These are phyloP conservation scores for Himalopsyche japonica DNA, from an alignment of 2,888 invertebrate species.

Conservation along the genomic window DNA sequence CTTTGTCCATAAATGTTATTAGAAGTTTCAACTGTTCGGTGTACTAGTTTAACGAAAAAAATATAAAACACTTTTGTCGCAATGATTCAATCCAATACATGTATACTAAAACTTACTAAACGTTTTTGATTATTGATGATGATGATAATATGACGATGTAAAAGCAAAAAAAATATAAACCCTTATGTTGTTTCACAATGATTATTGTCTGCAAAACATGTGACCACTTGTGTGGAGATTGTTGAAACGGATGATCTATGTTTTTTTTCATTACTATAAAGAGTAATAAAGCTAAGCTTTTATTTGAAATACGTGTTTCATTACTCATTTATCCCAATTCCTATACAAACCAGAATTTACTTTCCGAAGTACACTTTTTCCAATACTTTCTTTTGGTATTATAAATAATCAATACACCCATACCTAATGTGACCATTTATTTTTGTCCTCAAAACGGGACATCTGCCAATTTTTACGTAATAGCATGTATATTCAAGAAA, in stretches of 20 bases:
- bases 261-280: conserved; percentile 68
- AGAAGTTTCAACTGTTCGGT: conserved; percentile 58
- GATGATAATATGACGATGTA: conserved; percentile 26
- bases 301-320: conserved; percentile 63
- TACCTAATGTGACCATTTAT: too few species aligned
- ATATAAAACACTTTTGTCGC: conserved; percentile 50
- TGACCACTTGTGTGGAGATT: conserved; percentile 45
- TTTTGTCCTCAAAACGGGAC: too few species aligned
- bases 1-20: conserved; percentile 61
- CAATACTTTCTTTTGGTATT: too few species aligned
- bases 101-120: conserved; percentile 37
- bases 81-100: conserved; percentile 42
- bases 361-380: too few species aligned
- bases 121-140: conserved; percentile 35
- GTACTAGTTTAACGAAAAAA: conserved; percentile 50
- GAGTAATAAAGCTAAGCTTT: conserved; percentile 78
- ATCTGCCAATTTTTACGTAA: too few species aligned
- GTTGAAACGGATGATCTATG: conserved; percentile 60
- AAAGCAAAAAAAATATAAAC: conserved; percentile 33
- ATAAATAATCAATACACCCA: too few species aligned
- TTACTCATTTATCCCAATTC: not conserved
- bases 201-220: conserved; percentile 37
- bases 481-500: too few species aligned
- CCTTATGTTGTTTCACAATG: conserved; percentile 36
- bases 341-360: not conserved